Conservation (phyloP, 2,888 invertebrate species). For the Coenonympha arcania region DNA sequence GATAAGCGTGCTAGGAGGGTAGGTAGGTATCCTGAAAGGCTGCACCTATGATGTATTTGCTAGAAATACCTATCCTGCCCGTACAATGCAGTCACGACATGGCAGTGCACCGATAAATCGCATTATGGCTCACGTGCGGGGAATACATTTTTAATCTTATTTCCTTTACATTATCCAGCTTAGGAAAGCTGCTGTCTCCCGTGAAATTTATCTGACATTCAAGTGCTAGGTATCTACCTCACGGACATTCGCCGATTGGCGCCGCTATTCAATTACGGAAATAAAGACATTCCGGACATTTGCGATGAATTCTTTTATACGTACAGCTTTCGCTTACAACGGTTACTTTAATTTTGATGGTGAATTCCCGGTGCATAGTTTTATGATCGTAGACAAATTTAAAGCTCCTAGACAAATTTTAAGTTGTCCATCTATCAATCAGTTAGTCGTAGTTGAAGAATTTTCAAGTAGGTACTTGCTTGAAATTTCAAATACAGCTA, state of each 20-base stretch:
- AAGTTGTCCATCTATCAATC: no score
- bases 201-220: slow-evolving; percentile 21
- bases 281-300: neutral
- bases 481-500: neutral
- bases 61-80: slow-evolving; percentile 40
- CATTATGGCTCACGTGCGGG: slow-evolving; percentile 69
- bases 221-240: neutral
- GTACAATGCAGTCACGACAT: slow-evolving; percentile 59
- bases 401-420: no score
- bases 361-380: no score
- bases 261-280: neutral
- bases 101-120: slow-evolving; percentile 68
- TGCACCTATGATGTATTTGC: slow-evolving; percentile 49
- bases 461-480: neutral
- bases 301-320: no score
- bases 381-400: no score
- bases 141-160: slow-evolving; percentile 74
- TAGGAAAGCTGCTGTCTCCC: slow-evolving; percentile 40
- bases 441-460: no score
- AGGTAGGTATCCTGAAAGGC: slow-evolving; percentile 36
- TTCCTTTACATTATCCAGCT: slow-evolving; percentile 66
- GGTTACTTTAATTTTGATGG: no score
- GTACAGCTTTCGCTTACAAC: no score
- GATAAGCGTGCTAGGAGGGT: slow-evolving; percentile 20
- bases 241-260: neutral